Base-by-base conservation (phyloP, 2,113 vertebrate genomes). In the Larimichthys polyactis region DNA sequence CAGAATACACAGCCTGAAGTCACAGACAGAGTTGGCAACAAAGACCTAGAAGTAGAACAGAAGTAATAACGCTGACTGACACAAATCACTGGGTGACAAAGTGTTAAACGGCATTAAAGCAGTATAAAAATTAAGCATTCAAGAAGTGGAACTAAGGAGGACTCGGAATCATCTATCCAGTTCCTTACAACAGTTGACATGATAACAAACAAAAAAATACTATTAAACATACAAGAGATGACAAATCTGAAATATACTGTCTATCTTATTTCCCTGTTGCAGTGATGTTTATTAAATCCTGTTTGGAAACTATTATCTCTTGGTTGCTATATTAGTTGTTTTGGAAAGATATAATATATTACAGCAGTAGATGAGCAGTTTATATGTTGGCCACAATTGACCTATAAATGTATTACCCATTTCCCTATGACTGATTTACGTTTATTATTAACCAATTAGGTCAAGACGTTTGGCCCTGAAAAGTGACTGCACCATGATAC, bases 371-470 rank as follows among this genome's bases (percentile, higher is more conserved):
- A 57, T 67, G 32, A 66, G 43, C 20, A 14, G 49, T 43, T 70
- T 40, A 29, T 1, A 58, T 48, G 43, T 29, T 24, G 46, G 36
- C 48, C 7, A 17, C 24, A 20, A n/a, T 29, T 77, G 32, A 22
- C 15, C 32, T 60, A 71, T 66, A 64, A 55, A 73, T 48, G 46
- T 19, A n/a, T 75, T 72, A 51, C n/a, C 83, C 32, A 82, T 78
- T 71, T 80, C n/a, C 32, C 22, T 20, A 43, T 71, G 48, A 69
- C 20, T 82, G 78, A 27, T 84, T 87, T 82, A 66, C 62, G 52
- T 83, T 76, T 51, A 80, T 89, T 71, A 44, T 54, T 48, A 81
- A 75, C 62, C 84, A 85, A 67, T 87, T 75, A 71, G 71, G 74
- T 87, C 78, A 81, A 65, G 6, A 57, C 10, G 36, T 83, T 79